Base-by-base conservation (phyloP, 1,140 invertebrate genomes). In the Carposina sasakii region DNA sequence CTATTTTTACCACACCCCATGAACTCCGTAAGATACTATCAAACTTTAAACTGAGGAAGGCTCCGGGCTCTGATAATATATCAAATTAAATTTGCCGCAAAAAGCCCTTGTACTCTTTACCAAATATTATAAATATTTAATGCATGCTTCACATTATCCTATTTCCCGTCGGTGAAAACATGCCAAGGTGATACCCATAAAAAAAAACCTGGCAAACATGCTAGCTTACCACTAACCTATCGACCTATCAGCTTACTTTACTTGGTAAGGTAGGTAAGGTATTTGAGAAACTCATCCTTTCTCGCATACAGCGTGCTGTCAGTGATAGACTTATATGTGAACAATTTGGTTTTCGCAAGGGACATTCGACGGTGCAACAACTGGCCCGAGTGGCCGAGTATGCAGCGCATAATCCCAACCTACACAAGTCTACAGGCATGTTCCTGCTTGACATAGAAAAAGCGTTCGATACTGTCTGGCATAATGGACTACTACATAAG, bases 171-270 rank as follows among this genome's bases (percentile, higher is more conserved):
- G 0, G 1, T 77, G 66, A 66, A 82, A 83, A 63, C 30, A 43
- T 17, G 74, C 64, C 2, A 71, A 53, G 9, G 44, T 81, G 2
- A 54, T 78, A 6, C 40, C 66, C 1, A 67, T 85, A 20, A 59
- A 39, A n/a, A n/a, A 0, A 85, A 85, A 63, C 62, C 67, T 6
- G 59, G 63, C 10, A 84, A 86, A 62, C 23, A 62, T 31, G 26
- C 30, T 31, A 42, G 9, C 3, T 22, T 12, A 0, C 48, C 53
- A 6, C 12, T 21, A 5, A 74, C 50, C 36, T 70, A 63, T 10
- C 22, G 24, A 15, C 40, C 40, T 4, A 42, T 42, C 1, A 42
- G 40, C 15, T 16, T 42, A 4, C 24, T 42, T n/a, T n/a, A 10
- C 40, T 24, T n/a, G n/a, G 22, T 13, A 12, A n/a, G n/a, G n/a